These are phyloP conservation scores for Sciurus niger DNA, from an alignment of 2,113 vertebrate species.

Conservation along the genomic window DNA sequence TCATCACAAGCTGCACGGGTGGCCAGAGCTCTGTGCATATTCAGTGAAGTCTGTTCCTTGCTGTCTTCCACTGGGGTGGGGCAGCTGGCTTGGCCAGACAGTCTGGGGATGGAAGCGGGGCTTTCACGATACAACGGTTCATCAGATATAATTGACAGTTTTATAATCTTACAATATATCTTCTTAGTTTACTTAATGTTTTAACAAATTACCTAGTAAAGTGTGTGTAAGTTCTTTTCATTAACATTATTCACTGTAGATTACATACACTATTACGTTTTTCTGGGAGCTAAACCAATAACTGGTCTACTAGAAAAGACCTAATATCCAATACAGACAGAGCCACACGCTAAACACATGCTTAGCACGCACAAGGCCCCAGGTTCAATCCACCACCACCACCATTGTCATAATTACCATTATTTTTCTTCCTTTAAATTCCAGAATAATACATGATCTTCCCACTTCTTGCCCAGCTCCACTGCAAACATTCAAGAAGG, in stretches of 20 bases:
- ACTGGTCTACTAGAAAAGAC: not conserved
- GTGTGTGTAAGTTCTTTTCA: not conserved
- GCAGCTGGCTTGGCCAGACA: not conserved
- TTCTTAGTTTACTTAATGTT: not conserved
- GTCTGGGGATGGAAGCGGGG: not conserved
- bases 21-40: too few relatives aligned
- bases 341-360: not conserved
- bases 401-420: slow-evolving; percentile 91
- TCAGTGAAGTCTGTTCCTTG: not conserved
- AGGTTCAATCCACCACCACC: not conserved
- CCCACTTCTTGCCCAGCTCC: slow-evolving; percentile 99
- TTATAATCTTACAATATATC: not conserved
- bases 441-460: slow-evolving; percentile 98
- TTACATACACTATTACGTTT: not conserved
- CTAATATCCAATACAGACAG: not conserved
- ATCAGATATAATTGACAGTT: not conserved
- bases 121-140: not conserved
- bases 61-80: not conserved
- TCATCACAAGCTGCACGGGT: too few relatives aligned
- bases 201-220: not conserved
- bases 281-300: not conserved
- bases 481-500: slow-evolving; percentile 86
- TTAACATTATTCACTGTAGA: accelerated
- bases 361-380: not conserved
- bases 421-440: slow-evolving; percentile 99